Evolutionary conservation across 2,797 vertebrate genomes (phyloP).

Genomic region (Arnoldichthys spilopterus): DNA sequence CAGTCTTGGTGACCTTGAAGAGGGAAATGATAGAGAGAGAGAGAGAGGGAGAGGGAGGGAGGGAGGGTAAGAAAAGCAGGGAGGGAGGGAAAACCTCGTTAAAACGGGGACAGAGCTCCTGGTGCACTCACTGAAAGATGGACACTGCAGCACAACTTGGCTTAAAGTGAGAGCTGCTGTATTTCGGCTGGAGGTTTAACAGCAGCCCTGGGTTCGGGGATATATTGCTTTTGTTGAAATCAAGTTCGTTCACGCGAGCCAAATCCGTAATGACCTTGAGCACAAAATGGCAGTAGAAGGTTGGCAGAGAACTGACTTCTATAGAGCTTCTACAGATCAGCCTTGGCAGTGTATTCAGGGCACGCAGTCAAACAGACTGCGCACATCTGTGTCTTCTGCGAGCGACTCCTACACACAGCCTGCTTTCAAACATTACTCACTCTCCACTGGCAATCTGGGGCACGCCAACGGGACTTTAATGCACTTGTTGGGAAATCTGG

Average conservation of each 20-base stretch:
- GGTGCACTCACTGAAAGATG: not conserved
- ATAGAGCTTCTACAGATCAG: not conserved
- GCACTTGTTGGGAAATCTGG: not conserved
- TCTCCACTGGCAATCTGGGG: constrained; percentile 61
- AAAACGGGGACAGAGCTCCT: constrained; percentile 8
- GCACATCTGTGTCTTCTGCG: not conserved
- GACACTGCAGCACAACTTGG: not conserved
- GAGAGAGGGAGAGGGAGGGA: too few species aligned
- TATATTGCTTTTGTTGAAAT: not conserved
- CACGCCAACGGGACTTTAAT: constrained; percentile 42
- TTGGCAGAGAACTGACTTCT: too few species aligned
- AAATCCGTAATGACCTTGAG: not conserved
- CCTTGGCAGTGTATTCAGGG: not conserved
- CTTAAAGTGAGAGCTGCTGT: not conserved
- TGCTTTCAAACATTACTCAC: constrained; percentile 54
- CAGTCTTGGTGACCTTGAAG: constrained; percentile 88
- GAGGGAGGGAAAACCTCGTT: not conserved
- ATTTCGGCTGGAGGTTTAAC: constrained; percentile 9
- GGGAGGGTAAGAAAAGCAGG: not conserved
- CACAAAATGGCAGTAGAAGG: not conserved
- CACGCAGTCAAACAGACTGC: not conserved
- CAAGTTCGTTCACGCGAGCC: not conserved
- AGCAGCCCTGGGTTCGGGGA: not conserved
- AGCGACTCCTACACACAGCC: constrained; percentile 22
- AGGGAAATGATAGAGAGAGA: constrained; percentile 4